Percentiles rank a stretch among this genome's conserved stretches.
These are phyloP conservation scores for Zosterops japonicus DNA, from an alignment of 2,113 vertebrate genomes.

Conservation along the genomic window DNA sequence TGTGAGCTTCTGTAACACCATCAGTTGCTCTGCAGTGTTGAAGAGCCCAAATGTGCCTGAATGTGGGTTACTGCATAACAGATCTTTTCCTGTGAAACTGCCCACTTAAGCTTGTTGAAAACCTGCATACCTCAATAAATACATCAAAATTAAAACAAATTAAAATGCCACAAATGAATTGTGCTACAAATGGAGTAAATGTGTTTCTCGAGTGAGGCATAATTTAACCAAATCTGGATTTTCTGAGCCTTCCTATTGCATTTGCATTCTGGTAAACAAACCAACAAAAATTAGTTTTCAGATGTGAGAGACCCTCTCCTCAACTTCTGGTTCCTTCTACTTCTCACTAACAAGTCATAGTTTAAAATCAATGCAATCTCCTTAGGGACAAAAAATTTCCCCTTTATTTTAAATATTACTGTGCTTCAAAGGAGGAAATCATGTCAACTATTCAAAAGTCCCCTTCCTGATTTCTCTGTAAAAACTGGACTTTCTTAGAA, in stretches of 20 bases:
- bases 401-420: background rate
- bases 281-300: background rate
- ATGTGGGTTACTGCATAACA: background rate
- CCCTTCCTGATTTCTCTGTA: background rate
- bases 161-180: background rate
- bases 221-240: background rate
- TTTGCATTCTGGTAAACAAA: background rate
- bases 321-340: background rate
- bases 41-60: accelerated
- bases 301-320: background rate
- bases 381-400: background rate
- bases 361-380: background rate
- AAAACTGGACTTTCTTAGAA: background rate
- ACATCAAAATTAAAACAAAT: background rate
- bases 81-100: background rate
- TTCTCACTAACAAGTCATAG: background rate
- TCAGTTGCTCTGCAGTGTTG: background rate
- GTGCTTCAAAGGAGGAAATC: background rate
- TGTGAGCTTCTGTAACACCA: background rate
- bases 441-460: background rate
- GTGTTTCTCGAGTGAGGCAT: background rate
- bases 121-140: background rate
- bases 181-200: background rate
- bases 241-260: background rate
- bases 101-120: background rate